A percentile compares a stretch with the other conserved stretches of the same genome.
Conservation (phyloP, 2,888 invertebrate genomes). For the Buathra laborator region DNA sequence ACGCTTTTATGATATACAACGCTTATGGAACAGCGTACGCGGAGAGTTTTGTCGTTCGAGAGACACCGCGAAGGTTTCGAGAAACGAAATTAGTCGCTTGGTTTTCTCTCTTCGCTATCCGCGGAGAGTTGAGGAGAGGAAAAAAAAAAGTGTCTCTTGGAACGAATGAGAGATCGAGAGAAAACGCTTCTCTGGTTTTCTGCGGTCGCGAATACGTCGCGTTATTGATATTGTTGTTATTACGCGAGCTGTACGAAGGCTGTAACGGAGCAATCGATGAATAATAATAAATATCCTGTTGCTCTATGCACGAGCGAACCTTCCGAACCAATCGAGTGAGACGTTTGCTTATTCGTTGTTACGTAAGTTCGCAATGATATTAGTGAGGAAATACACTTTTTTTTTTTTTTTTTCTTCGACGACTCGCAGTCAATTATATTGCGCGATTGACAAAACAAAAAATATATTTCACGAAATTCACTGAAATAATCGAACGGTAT, state of each 20-base stretch:
- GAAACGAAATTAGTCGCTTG: slow-evolving; percentile 28
- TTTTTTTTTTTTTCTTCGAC: background rate
- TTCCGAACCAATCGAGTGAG: slow-evolving; percentile 78
- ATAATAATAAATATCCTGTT: slow-evolving; percentile 81
- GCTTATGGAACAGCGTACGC: background rate
- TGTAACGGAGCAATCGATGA: slow-evolving; percentile 22
- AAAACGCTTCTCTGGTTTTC: background rate
- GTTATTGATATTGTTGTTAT: slow-evolving; percentile 34
- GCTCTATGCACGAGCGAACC: slow-evolving; percentile 82
- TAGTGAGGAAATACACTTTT: background rate
- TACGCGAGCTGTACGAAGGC: slow-evolving; percentile 33
- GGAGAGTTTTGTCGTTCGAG: slow-evolving; percentile 40
- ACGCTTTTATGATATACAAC: slow-evolving; percentile 30
- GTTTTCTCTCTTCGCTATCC: slow-evolving; percentile 14
- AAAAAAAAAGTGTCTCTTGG: slow-evolving; percentile 38
- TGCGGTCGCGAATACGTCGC: slow-evolving; percentile 39
- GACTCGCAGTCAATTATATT: background rate
- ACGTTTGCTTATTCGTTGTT: slow-evolving; percentile 66
- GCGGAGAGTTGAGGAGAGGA: slow-evolving; percentile 4
- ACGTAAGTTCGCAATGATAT: slow-evolving; percentile 28
- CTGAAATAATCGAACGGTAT: background rate
- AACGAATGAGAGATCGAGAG: background rate
- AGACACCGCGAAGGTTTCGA: slow-evolving; percentile 12
- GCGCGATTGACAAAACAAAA: background rate
- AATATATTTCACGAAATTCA: background rate